A percentile compares a stretch with the other conserved stretches of the same genome.
phyloP scores from a whole-genome alignment of 2,888 invertebrate species.

The Gibbula magus region DNA sequence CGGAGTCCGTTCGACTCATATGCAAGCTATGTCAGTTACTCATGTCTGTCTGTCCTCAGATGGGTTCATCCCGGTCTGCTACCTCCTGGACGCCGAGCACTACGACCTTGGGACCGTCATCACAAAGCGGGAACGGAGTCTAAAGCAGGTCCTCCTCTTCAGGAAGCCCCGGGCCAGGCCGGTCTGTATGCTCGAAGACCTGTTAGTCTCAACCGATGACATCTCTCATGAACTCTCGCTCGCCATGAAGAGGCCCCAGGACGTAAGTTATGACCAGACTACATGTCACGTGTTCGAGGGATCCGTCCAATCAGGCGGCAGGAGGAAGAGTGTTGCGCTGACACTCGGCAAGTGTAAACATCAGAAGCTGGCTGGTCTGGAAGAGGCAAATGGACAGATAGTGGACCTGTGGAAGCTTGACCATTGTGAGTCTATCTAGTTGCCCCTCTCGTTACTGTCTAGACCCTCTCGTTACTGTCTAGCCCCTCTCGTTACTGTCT shows the following conservation, averaged over 20 bases:
- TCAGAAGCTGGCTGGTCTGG: background rate
- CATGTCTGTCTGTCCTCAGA: too few species aligned
- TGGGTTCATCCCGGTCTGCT: background rate
- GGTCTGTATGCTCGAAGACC: constrained; percentile 10
- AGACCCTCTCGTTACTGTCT: too few species aligned
- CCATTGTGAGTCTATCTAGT: background rate
- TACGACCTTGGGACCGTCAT: constrained; percentile 2
- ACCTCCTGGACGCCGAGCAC: background rate
- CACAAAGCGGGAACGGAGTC: too few species aligned
- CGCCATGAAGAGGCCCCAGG: background rate
- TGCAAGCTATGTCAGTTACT: too few species aligned
- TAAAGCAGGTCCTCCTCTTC: background rate
- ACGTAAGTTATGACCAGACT: background rate
- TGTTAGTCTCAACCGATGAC: background rate
- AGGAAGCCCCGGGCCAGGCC: background rate
- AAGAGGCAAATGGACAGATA: background rate
- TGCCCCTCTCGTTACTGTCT: too few species aligned
- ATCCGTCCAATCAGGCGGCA: too few species aligned
- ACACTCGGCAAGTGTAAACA: background rate
- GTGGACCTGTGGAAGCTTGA: background rate
- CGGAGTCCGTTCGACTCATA: too few species aligned
- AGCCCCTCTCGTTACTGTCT: too few species aligned
- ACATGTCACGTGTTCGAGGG: background rate
- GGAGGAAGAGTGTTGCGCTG: background rate
- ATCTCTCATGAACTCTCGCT: background rate